Conservation (phyloP, 2,888 invertebrate species). For the Papilio gigon region DNA sequence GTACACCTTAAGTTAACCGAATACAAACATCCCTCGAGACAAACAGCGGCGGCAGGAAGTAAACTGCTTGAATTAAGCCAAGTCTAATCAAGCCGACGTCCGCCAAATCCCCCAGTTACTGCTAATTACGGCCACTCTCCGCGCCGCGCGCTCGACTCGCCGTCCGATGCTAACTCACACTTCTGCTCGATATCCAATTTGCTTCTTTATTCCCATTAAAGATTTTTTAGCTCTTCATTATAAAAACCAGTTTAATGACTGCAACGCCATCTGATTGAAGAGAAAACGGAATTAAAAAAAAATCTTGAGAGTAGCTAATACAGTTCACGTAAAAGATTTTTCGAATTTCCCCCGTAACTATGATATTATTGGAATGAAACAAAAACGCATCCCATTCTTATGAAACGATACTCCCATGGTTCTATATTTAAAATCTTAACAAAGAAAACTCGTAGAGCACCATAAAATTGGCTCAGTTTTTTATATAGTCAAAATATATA, state of each 20-base stretch:
- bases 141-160: slow-evolving; percentile 68
- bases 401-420: no score
- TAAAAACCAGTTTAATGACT: slow-evolving; percentile 49
- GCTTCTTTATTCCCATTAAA: slow-evolving; percentile 72
- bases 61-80: slow-evolving; percentile 64
- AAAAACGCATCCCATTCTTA: not conserved
- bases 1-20: slow-evolving; percentile 15
- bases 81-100: slow-evolving; percentile 67
- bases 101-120: slow-evolving; percentile 70
- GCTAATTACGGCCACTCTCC: slow-evolving; percentile 76
- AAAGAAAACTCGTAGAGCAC: no score
- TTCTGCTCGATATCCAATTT: slow-evolving; percentile 77
- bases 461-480: not conserved
- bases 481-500: slow-evolving; percentile 50
- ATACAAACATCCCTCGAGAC: slow-evolving; percentile 9
- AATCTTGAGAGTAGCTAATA: slow-evolving; percentile 53
- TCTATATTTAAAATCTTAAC: no score
- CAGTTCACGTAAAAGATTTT: no score
- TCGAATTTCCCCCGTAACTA: no score
- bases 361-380: no score
- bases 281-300: not conserved
- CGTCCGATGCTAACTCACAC: slow-evolving; percentile 71
- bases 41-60: slow-evolving; percentile 43
- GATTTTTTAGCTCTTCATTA: slow-evolving; percentile 68
- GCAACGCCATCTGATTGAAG: not conserved